Base-by-base conservation (phyloP, 2,797 vertebrate species). In the Hoplostethus atlanticus region DNA sequence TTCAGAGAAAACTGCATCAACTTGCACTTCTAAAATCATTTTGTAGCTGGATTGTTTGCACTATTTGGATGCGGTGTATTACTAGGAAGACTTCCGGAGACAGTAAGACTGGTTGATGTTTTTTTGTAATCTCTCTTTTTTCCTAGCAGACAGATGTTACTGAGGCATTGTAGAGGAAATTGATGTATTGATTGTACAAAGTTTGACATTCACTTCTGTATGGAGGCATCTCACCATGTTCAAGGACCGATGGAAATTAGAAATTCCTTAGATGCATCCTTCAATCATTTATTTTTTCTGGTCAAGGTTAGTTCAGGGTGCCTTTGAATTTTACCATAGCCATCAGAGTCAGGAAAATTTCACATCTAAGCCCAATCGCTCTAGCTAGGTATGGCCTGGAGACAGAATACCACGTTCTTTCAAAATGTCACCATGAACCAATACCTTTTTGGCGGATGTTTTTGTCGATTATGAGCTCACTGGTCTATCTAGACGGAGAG, bases 381-480 rank as follows among this genome's bases (percentile, higher is more conserved):
- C 53, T 58, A 9, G 11, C 34, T 6, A 4, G 7, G 34, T 12
- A 38, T 0, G 15, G 31, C 40, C 58, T 40, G 15, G 1, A 40
- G 47, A 55, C 44, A 47, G 38, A 31, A 52, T 6, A 15, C 10
- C 15, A 1, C 17, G 4, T 52, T 76, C 48, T 67, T 67, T 38
- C 31, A 38, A 66, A 77, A 80, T 55, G 57, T 74, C 71, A 79
- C 73, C 40, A 79, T 65, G 21, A 47, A 13, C 3, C 30, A 48
- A 65, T 68, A 69, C 0, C 0, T 52, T 80, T 72, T 53, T 21
- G 52, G 51, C 31, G 12, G 55, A 65, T 62, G 38, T 64, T 57
- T 74, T 46, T 56, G 46, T 21, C 36, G 73, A 60, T 50, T 65
- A 70, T 66, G 48, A 71, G 73, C 78, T 78, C 48, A 46, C 40